phyloP scores from a whole-genome alignment of 2,113 vertebrate genomes.

The Chaetorhynchus papuensis region DNA sequence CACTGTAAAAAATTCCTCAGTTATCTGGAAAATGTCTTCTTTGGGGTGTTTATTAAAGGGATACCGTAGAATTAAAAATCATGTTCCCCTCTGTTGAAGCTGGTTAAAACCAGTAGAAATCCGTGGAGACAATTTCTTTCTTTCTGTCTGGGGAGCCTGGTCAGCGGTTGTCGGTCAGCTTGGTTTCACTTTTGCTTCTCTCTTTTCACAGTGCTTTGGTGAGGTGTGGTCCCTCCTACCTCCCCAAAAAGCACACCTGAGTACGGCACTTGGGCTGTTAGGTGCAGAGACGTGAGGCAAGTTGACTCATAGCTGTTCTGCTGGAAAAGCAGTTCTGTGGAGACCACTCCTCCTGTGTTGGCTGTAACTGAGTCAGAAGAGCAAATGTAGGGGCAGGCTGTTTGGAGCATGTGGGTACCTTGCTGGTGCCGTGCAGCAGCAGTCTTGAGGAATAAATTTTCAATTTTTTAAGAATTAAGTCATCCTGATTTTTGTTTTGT shows the following conservation, averaged over 20 bases:
- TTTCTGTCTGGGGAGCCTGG: not conserved
- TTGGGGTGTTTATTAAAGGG: constrained; percentile 34
- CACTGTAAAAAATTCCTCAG: constrained; percentile 53
- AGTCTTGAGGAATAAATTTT: not conserved
- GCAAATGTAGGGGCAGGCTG: not conserved
- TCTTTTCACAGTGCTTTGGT: not conserved
- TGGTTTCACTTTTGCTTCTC: not conserved
- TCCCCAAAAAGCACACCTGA: rapidly evolving
- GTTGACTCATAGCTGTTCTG: not conserved
- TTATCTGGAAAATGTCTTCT: constrained; percentile 52
- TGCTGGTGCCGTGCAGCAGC: not conserved
- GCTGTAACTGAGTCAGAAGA: not conserved
- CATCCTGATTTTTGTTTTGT: not conserved
- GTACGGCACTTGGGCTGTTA: not conserved
- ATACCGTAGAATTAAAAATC: not conserved
- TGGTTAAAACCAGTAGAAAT: not conserved
- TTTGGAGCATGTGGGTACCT: not conserved
- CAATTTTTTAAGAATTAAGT: not conserved
- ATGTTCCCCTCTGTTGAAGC: not conserved
- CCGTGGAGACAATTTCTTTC: rapidly evolving
- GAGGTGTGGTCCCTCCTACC: not conserved
- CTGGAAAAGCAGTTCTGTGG: not conserved
- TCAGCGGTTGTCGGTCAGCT: not conserved
- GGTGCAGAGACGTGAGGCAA: not conserved
- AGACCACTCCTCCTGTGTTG: not conserved